Evolutionary conservation across 1,140 invertebrate species (phyloP).

Genomic region (Manduca sexta): DNA sequence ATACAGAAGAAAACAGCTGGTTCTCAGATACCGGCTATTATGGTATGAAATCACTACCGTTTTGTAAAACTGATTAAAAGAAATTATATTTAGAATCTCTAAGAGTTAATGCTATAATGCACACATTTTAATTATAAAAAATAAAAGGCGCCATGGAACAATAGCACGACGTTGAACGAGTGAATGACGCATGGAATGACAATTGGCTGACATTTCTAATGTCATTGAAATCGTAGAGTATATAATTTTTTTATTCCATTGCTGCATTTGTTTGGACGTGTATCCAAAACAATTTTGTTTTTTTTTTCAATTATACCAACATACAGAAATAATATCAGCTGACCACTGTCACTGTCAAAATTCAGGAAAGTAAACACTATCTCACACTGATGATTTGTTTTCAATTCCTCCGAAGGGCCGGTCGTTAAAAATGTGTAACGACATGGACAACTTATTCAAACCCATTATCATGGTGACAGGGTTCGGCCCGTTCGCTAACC

Average conservation of each 20-base stretch:
- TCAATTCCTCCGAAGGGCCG: neutral
- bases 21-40: too few species aligned
- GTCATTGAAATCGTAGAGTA: neutral
- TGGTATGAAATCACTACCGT: too few species aligned
- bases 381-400: neutral
- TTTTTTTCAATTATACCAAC: constrained; percentile 24
- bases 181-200: neutral
- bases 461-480: constrained; percentile 77
- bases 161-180: constrained; percentile 14
- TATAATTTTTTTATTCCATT: neutral
- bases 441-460: constrained; percentile 48
- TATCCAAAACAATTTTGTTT: neutral
- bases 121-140: constrained; percentile 3
- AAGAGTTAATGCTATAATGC: neutral
- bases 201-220: neutral
- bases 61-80: too few species aligned
- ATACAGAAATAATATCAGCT: constrained; percentile 35
- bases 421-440: constrained; percentile 25
- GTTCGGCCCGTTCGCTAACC: constrained; percentile 82
- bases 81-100: neutral
- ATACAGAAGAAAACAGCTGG: constrained; percentile 10
- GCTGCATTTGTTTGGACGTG: neutral
- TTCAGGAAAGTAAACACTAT: neutral
- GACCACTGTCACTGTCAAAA: constrained; percentile 25
- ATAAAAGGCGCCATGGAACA: constrained; percentile 21